phyloP scores from a whole-genome alignment of 2,113 vertebrate species.

The Malurus elegans region DNA sequence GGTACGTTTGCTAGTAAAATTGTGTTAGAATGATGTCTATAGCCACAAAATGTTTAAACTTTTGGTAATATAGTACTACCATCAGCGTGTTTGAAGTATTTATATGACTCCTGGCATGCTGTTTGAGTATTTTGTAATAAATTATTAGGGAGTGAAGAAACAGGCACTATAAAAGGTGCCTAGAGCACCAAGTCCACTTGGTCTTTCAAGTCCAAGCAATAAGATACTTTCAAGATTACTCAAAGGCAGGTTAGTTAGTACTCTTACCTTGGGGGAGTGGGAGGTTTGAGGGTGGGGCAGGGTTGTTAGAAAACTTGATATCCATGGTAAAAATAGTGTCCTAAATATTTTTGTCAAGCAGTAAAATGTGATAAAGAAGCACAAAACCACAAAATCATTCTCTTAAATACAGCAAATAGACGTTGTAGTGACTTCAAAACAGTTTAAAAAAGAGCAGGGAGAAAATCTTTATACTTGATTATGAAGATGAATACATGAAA shows the following conservation, averaged over 20 bases:
- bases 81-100: neutral
- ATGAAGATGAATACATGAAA: constrained; percentile 7
- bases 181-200: neutral
- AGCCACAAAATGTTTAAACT: neutral
- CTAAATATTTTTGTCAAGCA: neutral
- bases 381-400: neutral
- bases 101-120: neutral
- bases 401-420: neutral
- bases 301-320: neutral
- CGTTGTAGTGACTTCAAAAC: neutral
- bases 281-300: neutral
- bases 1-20: neutral
- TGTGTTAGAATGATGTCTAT: neutral
- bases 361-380: neutral
- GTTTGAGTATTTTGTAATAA: neutral
- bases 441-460: neutral
- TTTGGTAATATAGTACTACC: neutral
- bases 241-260: neutral
- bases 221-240: neutral
- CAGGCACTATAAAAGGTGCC: neutral
- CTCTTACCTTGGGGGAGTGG: neutral
- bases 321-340: neutral
- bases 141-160: neutral
- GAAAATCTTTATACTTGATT: neutral
- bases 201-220: neutral